Percentiles rank a stretch among this genome's conserved stretches.
Evolutionary conservation across 2,888 invertebrate genomes (phyloP).

Genomic region (Bellardia pandia): DNA sequence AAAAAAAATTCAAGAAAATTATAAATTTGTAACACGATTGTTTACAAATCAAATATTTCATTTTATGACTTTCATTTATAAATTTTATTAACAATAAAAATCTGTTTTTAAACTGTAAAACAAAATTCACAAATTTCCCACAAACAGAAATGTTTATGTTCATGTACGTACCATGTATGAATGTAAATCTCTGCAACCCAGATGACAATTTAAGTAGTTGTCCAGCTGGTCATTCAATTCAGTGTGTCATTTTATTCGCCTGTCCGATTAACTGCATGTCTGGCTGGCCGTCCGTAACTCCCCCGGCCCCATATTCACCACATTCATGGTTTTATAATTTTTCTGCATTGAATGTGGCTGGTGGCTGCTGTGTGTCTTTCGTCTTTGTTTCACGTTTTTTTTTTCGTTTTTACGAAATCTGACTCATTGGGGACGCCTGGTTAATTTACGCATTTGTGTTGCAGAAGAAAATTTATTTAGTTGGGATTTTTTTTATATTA

Average conservation of each 20-base stretch:
- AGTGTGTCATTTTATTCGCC: constrained; percentile 29
- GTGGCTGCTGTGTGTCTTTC: constrained; percentile 3
- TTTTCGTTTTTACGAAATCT: constrained; percentile 30
- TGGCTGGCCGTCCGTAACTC: not conserved
- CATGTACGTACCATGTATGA: no score
- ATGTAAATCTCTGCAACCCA: not conserved
- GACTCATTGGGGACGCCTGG: constrained; percentile 70
- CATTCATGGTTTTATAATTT: not conserved
- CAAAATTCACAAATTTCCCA: constrained; percentile 4
- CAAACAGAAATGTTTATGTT: not conserved
- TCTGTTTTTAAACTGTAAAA: not conserved
- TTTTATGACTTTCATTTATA: not conserved
- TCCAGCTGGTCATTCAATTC: constrained; percentile 19
- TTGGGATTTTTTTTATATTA: not conserved
- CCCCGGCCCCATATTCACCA: not conserved
- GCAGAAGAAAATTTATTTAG: constrained; percentile 11
- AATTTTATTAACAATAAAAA: not conserved
- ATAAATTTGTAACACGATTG: no score
- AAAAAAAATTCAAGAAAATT: no score
- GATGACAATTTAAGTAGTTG: constrained; percentile 34
- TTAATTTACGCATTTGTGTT: constrained; percentile 56
- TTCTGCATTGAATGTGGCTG: not conserved
- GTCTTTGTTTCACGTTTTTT: not conserved
- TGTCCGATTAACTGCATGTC: constrained; percentile 13
- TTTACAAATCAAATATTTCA: no score